phyloP scores from a whole-genome alignment of 2,113 vertebrate species.

The Dicrurus megarhynchus region DNA sequence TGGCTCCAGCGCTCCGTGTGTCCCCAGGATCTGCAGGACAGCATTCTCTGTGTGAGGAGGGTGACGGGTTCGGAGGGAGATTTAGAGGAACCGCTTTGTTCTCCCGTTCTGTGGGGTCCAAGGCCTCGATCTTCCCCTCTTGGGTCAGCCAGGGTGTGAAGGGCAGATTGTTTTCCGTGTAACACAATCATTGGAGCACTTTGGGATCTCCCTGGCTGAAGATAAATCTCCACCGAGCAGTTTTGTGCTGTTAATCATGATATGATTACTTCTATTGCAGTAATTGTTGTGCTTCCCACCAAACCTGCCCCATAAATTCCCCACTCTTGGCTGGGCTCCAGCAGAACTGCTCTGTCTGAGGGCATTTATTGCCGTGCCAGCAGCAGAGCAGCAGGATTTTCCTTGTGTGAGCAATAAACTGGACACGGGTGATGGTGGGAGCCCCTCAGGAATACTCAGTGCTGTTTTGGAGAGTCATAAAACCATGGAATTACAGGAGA shows the following conservation, averaged over 20 bases:
- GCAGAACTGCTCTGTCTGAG: neutral
- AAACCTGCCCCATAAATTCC: neutral
- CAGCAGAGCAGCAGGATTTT: neutral
- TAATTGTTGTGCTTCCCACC: neutral
- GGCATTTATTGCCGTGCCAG: neutral
- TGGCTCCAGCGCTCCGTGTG: fast-evolving
- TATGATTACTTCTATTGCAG: neutral
- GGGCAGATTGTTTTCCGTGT: neutral
- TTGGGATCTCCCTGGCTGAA: neutral
- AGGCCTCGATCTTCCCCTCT: neutral
- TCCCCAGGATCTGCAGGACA: neutral
- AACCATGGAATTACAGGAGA: neutral
- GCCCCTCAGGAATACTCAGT: neutral
- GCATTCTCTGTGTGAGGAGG: fast-evolving
- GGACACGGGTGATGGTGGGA: neutral
- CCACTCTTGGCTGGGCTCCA: neutral
- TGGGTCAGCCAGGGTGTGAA: neutral
- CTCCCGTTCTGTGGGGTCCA: neutral
- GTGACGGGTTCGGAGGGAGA: fast-evolving
- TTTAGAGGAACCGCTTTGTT: fast-evolving
- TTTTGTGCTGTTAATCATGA: neutral
- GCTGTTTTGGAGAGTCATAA: neutral
- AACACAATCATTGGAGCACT: neutral
- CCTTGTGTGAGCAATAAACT: neutral
- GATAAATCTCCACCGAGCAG: neutral